Conservation (phyloP, 2,113 vertebrate species). For the Mus pahari region DNA sequence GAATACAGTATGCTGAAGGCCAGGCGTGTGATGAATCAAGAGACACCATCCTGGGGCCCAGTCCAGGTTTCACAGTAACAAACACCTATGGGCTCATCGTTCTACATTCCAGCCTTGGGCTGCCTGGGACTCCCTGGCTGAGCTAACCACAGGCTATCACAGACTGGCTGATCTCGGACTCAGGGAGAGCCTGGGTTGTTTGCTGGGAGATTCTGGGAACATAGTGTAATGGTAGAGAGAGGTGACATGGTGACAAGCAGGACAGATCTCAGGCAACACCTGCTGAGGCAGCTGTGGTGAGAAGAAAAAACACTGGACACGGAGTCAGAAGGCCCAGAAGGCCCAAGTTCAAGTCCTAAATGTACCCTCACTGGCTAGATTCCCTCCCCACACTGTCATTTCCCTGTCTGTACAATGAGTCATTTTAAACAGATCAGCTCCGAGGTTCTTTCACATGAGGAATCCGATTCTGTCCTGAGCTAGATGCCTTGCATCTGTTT, state of each 20-base stretch:
- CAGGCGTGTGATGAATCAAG: not conserved
- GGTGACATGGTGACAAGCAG: not conserved
- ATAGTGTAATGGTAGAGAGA: not conserved
- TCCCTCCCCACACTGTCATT: not conserved
- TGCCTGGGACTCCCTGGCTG: not conserved
- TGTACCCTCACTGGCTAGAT: not conserved
- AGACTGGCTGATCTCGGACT: not conserved
- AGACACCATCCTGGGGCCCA: not conserved
- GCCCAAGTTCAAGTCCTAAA: not conserved
- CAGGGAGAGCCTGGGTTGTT: constrained; percentile 8
- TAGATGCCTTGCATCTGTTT: not conserved
- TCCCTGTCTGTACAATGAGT: not conserved
- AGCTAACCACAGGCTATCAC: not conserved
- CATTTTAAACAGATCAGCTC: not conserved
- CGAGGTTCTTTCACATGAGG: not conserved
- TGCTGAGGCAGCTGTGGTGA: constrained; percentile 47
- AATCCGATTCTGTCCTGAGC: constrained; percentile 13
- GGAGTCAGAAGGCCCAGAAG: constrained; percentile 45
- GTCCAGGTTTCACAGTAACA: constrained; percentile 50
- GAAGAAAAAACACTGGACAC: constrained; percentile 22
- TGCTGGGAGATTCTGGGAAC: not conserved
- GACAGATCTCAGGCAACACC: not conserved
- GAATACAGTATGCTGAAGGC: not conserved
- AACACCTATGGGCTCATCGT: not conserved
- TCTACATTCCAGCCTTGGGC: not conserved